Base-by-base conservation (phyloP, 2,113 vertebrate species). In the Todiramphus chloris region DNA sequence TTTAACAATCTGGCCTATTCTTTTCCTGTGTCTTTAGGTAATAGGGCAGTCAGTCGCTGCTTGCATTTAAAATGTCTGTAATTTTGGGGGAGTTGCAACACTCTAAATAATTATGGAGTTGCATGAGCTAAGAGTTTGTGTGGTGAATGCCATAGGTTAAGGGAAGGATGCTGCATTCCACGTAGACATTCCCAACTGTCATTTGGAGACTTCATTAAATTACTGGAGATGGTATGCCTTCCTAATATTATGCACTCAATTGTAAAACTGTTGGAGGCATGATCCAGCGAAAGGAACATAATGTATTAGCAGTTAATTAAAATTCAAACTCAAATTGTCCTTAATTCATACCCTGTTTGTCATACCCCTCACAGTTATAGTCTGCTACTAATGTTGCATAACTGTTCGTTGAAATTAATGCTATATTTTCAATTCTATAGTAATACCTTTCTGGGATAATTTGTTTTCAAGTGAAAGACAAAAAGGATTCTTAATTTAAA, bases 201-300 rank as follows among this genome's bases (percentile, higher is more conserved):
- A 6, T 94, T 92, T 76, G 66, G 62, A 89, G 69, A 70, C 60
- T 74, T 95, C 64, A 60, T 93, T 94, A 94, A 83, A 68, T 92
- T 89, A 63, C 72, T 60, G 68, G 60, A 86, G 60, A 75, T 92
- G 28, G 13, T 53, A 46, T 89, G 88, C 73, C 51, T 83, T 89
- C 64, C 64, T 95, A 70, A 86, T 96, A 56, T 78, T 94, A 89
- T 81, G 60, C 77, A 78, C 46, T 94, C 82, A 90, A 75, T 90
- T 96, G 90, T 91, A 88, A 93, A 96, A 81, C 80, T 59, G 76
- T 93, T 93, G 90, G 88, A 93, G 79, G 79, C 67, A 37, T 39
- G 51, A 86, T 89, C 46, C 64, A 88, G 83, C 51, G 67, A 92
- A 81, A 81, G 68, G 90, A 95, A 83, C 56, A 56, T 60, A 94